Evolutionary conservation across 2,113 vertebrate genomes (phyloP).

Genomic region (Physeter macrocephalus): DNA sequence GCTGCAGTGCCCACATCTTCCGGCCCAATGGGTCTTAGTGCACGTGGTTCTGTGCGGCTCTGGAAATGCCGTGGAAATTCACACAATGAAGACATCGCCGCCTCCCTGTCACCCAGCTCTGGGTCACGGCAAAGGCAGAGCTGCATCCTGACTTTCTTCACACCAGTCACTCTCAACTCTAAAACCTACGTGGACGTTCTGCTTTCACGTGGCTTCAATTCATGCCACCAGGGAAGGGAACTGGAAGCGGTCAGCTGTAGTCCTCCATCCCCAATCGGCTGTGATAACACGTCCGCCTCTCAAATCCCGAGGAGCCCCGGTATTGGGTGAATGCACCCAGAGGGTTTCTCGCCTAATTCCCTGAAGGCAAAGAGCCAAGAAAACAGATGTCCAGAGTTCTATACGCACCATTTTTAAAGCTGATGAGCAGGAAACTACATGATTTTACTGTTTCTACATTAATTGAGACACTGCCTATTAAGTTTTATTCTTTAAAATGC

Average conservation of each 20-base stretch:
- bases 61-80: fast-evolving
- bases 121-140: background rate
- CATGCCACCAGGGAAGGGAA: background rate
- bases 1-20: background rate
- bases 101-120: background rate
- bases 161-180: background rate
- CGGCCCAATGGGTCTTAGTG: background rate
- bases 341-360: background rate
- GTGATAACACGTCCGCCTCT: fast-evolving
- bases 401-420: background rate
- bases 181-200: background rate
- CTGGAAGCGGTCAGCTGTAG: background rate
- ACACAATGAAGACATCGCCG: fast-evolving
- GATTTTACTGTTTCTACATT: background rate
- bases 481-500: background rate
- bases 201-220: background rate
- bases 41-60: background rate
- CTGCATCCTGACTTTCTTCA: background rate
- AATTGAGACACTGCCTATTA: background rate
- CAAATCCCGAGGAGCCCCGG: background rate
- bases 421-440: background rate
- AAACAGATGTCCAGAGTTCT: background rate
- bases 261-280: fast-evolving
- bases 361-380: background rate
- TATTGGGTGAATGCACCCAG: background rate